Base-by-base conservation (phyloP, 1,140 invertebrate species). In the Platyura marginata region DNA sequence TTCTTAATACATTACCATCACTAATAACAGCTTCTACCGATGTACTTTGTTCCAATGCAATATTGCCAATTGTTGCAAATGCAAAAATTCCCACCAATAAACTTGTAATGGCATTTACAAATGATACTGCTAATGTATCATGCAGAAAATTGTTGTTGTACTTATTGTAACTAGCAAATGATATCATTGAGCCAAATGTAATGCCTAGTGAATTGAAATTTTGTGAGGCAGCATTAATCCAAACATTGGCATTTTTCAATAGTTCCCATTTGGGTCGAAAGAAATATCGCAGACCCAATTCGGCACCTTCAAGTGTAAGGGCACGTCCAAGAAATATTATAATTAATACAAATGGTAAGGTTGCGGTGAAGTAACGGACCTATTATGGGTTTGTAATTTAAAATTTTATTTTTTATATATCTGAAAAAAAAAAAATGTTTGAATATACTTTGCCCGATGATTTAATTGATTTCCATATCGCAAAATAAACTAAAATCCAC, bases 91-190 rank as follows among this genome's bases (percentile, higher is more conserved):
- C 86, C 23, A 88, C 82, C 11, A 90, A 64, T 13, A 91, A 59
- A 56, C 85, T 87, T 13, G 85, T 87, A 16, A 86, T 61, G 19
- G 79, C 79, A 57, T 90, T 90, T 15, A 89, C 77, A 32, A 81
- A 54, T 21, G 81, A 80, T 21, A 92, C 81, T 0, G 84, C 75
- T 16, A 90, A 51, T 0, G 85, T 86, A 52, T 92, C 86, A 42
- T 84, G 74, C 18, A 92, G 65, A 45, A 92, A 81, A 50, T 86
- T 87, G 55, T 93, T 93, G 53, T 85, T 79, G 57, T 90, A 89
- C 57, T 81, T 79, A 62, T 93, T 94, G 65, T 93, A 94, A 54
- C 86, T 91, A n/a, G 87, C 82, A 58, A 92, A 92, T 52, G 86
- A 88, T 53, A 94, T 90, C 69, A 93, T 84, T 3, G 86, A 88